These are phyloP conservation scores for Centruroides sculpturatus DNA, from an alignment of 1,140 invertebrate species.

Conservation along the genomic window DNA sequence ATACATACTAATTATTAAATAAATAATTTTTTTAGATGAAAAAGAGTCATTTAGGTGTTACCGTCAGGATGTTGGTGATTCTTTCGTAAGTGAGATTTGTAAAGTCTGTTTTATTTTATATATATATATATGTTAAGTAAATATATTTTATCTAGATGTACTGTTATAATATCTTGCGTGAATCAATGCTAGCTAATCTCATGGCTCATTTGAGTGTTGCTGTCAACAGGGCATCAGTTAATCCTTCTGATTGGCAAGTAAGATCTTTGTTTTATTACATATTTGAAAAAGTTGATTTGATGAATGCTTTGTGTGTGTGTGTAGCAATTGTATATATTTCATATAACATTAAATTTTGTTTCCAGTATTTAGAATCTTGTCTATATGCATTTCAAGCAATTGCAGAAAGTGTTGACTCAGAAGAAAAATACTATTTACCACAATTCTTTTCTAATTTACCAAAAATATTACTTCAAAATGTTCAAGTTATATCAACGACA, in stretches of 20 bases:
- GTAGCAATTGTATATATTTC: too few species aligned
- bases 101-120: not conserved
- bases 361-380: conserved; percentile 53
- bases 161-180: conserved; percentile 59
- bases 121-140: not conserved
- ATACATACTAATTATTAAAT: too few species aligned
- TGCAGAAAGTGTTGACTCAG: conserved; percentile 51
- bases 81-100: conserved; percentile 42
- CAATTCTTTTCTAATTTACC: conserved; percentile 49
- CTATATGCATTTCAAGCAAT: conserved; percentile 67
- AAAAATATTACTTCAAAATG: conserved; percentile 40
- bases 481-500: conserved; percentile 49
- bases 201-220: conserved; percentile 16
- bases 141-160: conserved; percentile 43
- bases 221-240: conserved; percentile 5
- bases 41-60: conserved; percentile 76
- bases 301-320: too few species aligned
- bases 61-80: conserved; percentile 77
- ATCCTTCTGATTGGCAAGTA: conserved; percentile 16
- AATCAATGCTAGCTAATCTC: conserved; percentile 40
- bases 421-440: conserved; percentile 45
- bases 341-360: not conserved
- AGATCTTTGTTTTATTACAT: not conserved
- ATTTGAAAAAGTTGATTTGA: too few species aligned
- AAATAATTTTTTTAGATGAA: conserved; percentile 40